A percentile compares a stretch with the other conserved stretches of the same genome.
These are phyloP conservation scores for Melieria omissa DNA, from an alignment of 2,888 invertebrate genomes.

Conservation along the genomic window DNA sequence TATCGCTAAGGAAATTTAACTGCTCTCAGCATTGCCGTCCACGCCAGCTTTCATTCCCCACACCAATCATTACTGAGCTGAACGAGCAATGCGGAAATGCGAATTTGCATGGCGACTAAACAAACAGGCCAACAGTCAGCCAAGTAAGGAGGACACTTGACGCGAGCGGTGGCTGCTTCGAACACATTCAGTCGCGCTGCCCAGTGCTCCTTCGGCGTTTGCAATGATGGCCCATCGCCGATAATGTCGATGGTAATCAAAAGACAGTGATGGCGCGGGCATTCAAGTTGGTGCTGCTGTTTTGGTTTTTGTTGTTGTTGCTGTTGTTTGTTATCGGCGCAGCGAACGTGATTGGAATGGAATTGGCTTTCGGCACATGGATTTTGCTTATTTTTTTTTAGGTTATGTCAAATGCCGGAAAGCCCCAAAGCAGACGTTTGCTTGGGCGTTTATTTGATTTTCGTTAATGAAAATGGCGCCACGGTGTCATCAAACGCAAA, in stretches of 20 bases:
- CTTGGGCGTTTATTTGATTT: too few species aligned
- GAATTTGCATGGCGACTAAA: background rate
- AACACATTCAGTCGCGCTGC: background rate
- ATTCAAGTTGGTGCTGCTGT: background rate
- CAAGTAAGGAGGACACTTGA: too few species aligned
- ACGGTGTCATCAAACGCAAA: too few species aligned
- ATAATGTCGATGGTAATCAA: constrained; percentile 6
- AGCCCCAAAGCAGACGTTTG: too few species aligned
- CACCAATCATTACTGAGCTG: background rate
- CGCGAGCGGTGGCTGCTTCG: background rate
- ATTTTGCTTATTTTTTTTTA: too few species aligned
- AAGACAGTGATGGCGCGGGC: background rate
- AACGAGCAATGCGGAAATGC: background rate
- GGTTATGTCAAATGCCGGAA: too few species aligned
- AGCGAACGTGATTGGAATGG: too few species aligned
- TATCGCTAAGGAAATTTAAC: constrained; percentile 28
- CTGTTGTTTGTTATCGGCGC: too few species aligned
- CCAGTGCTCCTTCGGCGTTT: background rate
- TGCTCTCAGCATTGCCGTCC: background rate
- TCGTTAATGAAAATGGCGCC: too few species aligned
- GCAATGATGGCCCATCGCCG: background rate
- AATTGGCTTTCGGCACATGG: too few species aligned
- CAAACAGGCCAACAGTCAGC: background rate
- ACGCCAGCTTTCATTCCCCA: too few species aligned
- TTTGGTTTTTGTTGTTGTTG: too few species aligned